These are phyloP conservation scores for Cochlearius cochlearius DNA, from an alignment of 2,113 vertebrate genomes.

Conservation along the genomic window DNA sequence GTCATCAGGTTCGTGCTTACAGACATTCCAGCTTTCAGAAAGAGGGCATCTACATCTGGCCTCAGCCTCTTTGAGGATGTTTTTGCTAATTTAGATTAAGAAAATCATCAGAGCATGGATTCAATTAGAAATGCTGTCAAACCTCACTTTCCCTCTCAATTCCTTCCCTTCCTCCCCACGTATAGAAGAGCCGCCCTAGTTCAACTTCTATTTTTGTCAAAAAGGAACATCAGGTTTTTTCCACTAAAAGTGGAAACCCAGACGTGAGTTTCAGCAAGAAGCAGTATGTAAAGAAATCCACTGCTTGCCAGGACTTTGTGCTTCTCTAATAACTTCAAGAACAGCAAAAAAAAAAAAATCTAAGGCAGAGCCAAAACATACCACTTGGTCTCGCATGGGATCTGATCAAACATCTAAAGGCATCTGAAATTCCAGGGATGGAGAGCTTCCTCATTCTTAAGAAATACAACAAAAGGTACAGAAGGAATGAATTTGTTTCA, in stretches of 20 bases:
- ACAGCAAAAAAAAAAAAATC: background rate
- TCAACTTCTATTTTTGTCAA: background rate
- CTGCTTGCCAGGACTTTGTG: background rate
- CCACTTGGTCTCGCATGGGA: background rate
- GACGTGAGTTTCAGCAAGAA: background rate
- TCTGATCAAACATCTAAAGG: constrained; percentile 33
- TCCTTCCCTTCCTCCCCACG: background rate
- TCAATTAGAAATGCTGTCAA: background rate
- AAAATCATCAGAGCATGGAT: background rate
- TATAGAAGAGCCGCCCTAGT: background rate
- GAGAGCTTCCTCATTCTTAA: constrained; percentile 43
- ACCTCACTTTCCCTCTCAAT: background rate
- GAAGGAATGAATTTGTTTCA: constrained; percentile 36
- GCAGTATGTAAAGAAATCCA: background rate
- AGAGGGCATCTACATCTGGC: background rate
- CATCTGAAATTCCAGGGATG: constrained; percentile 25
- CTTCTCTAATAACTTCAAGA: constrained; percentile 22
- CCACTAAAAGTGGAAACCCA: background rate
- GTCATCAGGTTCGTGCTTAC: background rate
- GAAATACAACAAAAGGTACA: background rate
- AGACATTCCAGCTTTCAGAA: background rate
- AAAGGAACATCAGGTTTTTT: background rate
- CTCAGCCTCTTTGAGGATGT: background rate
- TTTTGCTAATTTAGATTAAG: background rate
- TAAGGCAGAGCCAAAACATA: constrained; percentile 22